These are phyloP conservation scores for Lipophrys pholis DNA, from an alignment of 2,113 vertebrate species.

Conservation along the genomic window DNA sequence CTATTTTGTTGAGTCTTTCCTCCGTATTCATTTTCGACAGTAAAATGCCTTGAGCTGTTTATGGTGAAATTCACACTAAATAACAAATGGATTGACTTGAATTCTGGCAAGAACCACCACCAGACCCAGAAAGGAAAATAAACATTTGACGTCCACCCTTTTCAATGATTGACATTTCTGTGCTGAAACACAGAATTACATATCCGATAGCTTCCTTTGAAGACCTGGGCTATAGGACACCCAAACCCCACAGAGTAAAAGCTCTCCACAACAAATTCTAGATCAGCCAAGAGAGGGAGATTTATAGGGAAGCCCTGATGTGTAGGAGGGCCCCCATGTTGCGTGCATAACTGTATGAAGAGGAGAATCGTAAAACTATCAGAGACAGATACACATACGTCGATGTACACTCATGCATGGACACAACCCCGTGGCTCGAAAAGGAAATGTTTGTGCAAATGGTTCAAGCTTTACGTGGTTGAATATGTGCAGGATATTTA, in stretches of 20 bases:
- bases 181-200: too few relatives aligned
- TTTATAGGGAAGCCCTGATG: conserved; percentile 31
- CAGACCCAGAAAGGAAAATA: neutral
- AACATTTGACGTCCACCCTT: neutral
- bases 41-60: too few relatives aligned
- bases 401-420: conserved; percentile 9
- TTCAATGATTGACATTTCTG: too few relatives aligned
- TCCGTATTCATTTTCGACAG: too few relatives aligned
- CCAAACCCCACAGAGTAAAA: neutral
- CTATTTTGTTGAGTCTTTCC: too few relatives aligned
- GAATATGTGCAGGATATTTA: conserved; percentile 4
- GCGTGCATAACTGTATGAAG: conserved; percentile 15
- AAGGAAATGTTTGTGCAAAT: conserved; percentile 46
- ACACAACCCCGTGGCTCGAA: conserved; percentile 18
- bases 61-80: too few relatives aligned
- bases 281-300: conserved; percentile 28
- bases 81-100: too few relatives aligned
- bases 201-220: too few relatives aligned
- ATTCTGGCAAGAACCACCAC: neutral
- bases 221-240: neutral
- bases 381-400: conserved; percentile 19
- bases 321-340: conserved; percentile 33
- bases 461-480: conserved; percentile 14
- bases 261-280: conserved; percentile 32
- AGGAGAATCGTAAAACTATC: conserved; percentile 41